Evolutionary conservation across 2,888 invertebrate species (phyloP).

Genomic region (Griposia aprilina): DNA sequence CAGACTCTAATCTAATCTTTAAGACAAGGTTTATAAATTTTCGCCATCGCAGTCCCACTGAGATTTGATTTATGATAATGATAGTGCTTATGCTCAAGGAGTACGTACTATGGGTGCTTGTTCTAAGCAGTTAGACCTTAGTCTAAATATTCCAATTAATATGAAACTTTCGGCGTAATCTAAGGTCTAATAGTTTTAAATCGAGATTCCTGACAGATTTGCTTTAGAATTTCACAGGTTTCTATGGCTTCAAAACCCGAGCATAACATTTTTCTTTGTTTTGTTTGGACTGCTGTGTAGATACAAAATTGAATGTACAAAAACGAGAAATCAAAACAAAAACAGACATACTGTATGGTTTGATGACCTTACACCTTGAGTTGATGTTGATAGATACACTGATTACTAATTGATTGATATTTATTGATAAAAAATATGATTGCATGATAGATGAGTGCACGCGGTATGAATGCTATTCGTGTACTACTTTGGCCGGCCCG

Average conservation of each 20-base stretch:
- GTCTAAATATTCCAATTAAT: conserved; percentile 13
- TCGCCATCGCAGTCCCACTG: conserved; percentile 30
- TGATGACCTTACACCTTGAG: no score
- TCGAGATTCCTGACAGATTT: not conserved
- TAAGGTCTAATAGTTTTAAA: conserved; percentile 9
- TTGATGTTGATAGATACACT: no score
- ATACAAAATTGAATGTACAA: not conserved
- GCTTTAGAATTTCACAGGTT: not conserved
- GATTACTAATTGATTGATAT: no score
- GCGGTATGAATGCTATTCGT: no score
- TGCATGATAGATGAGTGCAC: no score
- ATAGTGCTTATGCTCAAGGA: conserved; percentile 16
- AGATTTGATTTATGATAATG: conserved; percentile 49
- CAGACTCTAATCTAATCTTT: conserved; percentile 6
- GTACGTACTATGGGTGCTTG: conserved; percentile 7
- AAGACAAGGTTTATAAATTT: conserved; percentile 59
- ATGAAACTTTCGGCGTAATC: conserved; percentile 4
- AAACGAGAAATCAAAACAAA: conserved; percentile 5
- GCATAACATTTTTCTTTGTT: not conserved
- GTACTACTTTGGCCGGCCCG: no score
- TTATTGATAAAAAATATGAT: no score
- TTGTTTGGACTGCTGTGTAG: not conserved
- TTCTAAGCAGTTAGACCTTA: not conserved
- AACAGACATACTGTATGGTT: no score
- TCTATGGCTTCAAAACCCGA: not conserved